Conservation (phyloP, 2,113 vertebrate genomes). For the Pithys albifrons region DNA sequence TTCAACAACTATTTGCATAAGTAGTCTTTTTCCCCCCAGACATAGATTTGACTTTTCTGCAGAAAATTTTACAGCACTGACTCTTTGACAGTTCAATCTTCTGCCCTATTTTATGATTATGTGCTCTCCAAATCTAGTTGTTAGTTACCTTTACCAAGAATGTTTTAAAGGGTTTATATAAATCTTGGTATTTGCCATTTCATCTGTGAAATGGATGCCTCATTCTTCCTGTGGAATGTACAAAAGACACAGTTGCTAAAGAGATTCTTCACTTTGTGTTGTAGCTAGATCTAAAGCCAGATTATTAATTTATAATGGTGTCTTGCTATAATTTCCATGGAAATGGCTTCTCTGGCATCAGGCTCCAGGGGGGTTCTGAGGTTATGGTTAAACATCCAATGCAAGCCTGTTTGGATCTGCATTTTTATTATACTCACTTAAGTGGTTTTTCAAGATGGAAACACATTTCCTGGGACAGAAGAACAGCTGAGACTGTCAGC, state of each 20-base stretch:
- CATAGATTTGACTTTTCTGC: neutral
- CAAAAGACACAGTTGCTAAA: neutral
- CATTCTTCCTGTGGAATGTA: neutral
- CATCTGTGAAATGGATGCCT: neutral
- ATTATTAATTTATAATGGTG: neutral
- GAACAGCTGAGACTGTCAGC: neutral
- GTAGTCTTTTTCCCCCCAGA: neutral
- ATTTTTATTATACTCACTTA: neutral
- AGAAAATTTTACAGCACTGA: neutral
- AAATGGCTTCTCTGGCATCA: neutral
- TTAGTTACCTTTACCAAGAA: neutral
- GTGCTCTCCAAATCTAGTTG: neutral
- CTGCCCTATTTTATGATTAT: neutral
- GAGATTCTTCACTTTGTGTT: neutral
- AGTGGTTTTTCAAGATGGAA: neutral
- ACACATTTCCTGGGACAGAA: neutral
- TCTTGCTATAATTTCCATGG: neutral
- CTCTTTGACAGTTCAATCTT: neutral
- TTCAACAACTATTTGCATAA: conserved; percentile 11
- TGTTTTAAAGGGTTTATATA: neutral
- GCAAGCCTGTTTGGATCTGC: neutral
- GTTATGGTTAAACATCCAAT: neutral
- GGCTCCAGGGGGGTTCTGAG: neutral
- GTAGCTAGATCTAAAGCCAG: neutral
- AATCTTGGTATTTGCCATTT: neutral